Conservation (phyloP, 2,113 vertebrate genomes). For the Promerops cafer region DNA sequence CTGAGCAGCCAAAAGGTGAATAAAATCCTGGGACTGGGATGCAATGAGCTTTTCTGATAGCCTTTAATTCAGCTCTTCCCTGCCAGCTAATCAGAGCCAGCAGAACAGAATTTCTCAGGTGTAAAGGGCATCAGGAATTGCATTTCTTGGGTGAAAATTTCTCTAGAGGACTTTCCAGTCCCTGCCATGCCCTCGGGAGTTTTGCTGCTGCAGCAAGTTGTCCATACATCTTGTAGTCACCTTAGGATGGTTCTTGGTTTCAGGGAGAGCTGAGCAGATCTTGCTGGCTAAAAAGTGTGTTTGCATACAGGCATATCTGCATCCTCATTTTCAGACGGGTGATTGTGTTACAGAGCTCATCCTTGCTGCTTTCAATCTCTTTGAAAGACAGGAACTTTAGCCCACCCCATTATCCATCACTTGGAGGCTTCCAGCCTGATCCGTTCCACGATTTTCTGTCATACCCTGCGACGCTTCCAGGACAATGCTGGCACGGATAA, state of each 20-base stretch:
- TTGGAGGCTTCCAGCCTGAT: neutral
- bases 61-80: neutral
- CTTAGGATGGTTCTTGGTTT: neutral
- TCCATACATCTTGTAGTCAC: neutral
- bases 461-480: neutral
- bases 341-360: neutral
- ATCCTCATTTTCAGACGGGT: neutral
- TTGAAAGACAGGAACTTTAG: neutral
- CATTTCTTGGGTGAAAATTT: neutral
- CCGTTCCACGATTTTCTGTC: neutral
- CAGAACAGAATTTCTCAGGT: neutral
- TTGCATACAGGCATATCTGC: rapidly evolving
- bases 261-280: neutral
- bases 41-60: neutral
- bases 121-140: neutral
- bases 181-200: neutral
- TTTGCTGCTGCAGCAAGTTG: neutral
- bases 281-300: neutral
- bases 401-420: neutral
- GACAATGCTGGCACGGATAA: neutral
- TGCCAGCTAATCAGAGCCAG: neutral
- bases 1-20: neutral
- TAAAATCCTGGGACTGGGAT: neutral
- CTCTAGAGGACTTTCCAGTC: neutral
- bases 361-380: neutral